A percentile compares a stretch with the other conserved stretches of the same genome.
These are phyloP conservation scores for Rhopalosiphum nymphaeae DNA, from an alignment of 2,888 invertebrate genomes.

Conservation along the genomic window DNA sequence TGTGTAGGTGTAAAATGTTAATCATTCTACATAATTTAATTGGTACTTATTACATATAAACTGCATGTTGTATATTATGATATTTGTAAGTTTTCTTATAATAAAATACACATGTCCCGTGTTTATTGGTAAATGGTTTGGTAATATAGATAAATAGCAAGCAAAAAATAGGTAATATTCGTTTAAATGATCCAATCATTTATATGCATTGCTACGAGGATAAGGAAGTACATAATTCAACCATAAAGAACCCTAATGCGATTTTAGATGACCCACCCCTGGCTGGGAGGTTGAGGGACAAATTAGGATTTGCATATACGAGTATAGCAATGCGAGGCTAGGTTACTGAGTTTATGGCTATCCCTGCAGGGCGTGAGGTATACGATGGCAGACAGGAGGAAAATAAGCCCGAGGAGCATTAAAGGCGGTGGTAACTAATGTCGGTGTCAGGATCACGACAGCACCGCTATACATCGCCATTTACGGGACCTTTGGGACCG, in stretches of 20 bases:
- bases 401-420: constrained; percentile 62
- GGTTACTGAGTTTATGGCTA: constrained; percentile 50
- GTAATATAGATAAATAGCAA: background rate
- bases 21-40: background rate
- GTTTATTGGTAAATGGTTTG: background rate
- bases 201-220: background rate
- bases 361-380: constrained; percentile 33
- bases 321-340: background rate
- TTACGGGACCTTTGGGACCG: constrained; percentile 66
- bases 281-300: background rate
- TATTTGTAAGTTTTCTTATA: background rate
- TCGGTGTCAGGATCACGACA: constrained; percentile 66
- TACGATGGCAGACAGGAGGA: constrained; percentile 8
- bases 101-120: background rate
- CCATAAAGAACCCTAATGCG: constrained; percentile 29
- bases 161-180: background rate
- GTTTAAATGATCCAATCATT: background rate
- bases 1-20: background rate
- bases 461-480: constrained; percentile 66
- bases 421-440: constrained; percentile 64
- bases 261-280: constrained; percentile 45
- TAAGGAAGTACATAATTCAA: background rate
- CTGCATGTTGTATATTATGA: background rate
- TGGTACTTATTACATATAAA: background rate
- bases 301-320: constrained; percentile 56